Base-by-base conservation (phyloP, 1,140 invertebrate species). In the Drosophila persimilis region DNA sequence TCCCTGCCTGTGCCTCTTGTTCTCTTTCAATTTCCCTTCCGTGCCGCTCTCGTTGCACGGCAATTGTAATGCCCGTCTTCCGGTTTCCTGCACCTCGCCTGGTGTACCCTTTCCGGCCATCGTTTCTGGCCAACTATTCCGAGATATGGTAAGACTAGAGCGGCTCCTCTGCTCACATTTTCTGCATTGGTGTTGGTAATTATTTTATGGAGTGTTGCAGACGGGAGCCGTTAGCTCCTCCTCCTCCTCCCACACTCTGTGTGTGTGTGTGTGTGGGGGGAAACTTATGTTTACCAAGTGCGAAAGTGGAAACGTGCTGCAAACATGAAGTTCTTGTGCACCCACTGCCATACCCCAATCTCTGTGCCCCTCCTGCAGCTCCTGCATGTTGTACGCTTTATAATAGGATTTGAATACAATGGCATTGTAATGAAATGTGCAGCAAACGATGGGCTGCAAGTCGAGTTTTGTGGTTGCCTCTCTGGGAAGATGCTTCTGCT, bases 371-470 rank as follows among this genome's bases (percentile, higher is more conserved):
- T 67, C 50, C 44, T 41, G 13, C 57, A 64, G 64, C 17, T 17
- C 17, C 17, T 17, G 17, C 80, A 71, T 86, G 81, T 73, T 85
- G 65, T 77, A 63, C 77, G 77, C 76, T 81, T 71, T 81, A 88
- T 85, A 85, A 85, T 85, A 85, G 81, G 83, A 85, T 85, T 85
- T 86, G 81, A 85, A 85, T 85, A 85, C 81, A 85, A 85, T 85
- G 77, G 81, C 81, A 85, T 85, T 85, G 81, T 85, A 85, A 85
- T 85, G 81, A 85, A 85, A 85, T 88, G 81, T 88, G 77, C 81
- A 81, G 81, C 83, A 85, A 84, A 81, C 83, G 81, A 74, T 81
- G 81, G 59, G 24, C 5, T 26, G 24, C 24, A 26, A 26, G 24
- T 26, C 24, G 24, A 26, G 24, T 71, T 80, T 73, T 81, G 81